Evolutionary conservation across 1,140 invertebrate species (phyloP).

Genomic region (Drosophila baimaii): DNA sequence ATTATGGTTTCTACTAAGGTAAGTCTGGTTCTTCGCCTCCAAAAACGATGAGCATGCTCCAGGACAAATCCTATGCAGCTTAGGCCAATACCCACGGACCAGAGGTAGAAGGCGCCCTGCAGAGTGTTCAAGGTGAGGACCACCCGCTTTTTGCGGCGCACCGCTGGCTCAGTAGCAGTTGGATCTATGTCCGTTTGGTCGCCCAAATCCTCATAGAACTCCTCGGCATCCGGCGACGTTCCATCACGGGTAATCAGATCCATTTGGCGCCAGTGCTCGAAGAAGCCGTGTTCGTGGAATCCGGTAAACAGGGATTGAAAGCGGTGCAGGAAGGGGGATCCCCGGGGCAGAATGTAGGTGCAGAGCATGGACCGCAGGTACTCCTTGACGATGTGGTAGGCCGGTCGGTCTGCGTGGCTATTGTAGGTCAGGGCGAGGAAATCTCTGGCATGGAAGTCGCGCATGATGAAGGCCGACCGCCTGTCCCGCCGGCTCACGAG

Average conservation of each 20-base stretch:
- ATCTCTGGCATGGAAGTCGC: constrained; percentile 65
- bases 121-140: constrained; percentile 66
- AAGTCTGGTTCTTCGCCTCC: neutral
- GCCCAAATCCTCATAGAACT: constrained; percentile 63
- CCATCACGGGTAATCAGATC: constrained; percentile 44
- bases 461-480: constrained; percentile 60
- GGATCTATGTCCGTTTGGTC: constrained; percentile 57
- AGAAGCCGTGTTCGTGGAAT: constrained; percentile 68
- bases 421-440: constrained; percentile 68
- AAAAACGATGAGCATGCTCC: constrained; percentile 43
- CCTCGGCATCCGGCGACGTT: constrained; percentile 45
- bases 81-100: constrained; percentile 54
- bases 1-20: no score
- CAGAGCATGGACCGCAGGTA: constrained; percentile 69
- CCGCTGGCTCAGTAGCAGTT: neutral
- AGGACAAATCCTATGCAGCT: constrained; percentile 53
- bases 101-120: constrained; percentile 71
- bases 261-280: constrained; percentile 65
- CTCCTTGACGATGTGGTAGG: constrained; percentile 75
- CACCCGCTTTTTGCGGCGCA: constrained; percentile 50
- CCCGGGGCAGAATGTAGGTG: constrained; percentile 69
- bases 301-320: constrained; percentile 57
- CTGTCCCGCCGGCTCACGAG: constrained; percentile 24
- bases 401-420: constrained; percentile 49
- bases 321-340: constrained; percentile 76